Percentiles rank a stretch among this genome's conserved stretches.
Evolutionary conservation across 2,888 invertebrate species (phyloP).

Genomic region (Scaeva pyrastri): DNA sequence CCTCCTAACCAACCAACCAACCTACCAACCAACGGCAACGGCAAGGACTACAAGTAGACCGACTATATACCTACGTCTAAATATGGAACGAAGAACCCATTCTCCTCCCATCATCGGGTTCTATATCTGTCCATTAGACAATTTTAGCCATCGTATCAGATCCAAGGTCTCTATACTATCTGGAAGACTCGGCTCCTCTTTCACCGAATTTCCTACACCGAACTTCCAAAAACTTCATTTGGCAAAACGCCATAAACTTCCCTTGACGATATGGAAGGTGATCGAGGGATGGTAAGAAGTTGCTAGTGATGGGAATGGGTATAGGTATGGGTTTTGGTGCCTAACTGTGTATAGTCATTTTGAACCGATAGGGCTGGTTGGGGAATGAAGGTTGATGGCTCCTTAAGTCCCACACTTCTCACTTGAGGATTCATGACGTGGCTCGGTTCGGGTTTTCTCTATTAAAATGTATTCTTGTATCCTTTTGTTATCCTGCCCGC

Average conservation of each 20-base stretch:
- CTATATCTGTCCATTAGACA: constrained; percentile 74
- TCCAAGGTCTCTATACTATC: constrained; percentile 57
- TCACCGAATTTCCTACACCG: constrained; percentile 49
- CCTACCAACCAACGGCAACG: constrained; percentile 3
- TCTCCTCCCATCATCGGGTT: constrained; percentile 57
- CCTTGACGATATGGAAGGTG: constrained; percentile 8
- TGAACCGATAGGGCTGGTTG: constrained; percentile 25
- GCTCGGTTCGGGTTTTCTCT: constrained; percentile 65
- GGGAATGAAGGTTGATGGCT: constrained; percentile 30
- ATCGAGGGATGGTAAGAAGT: neutral
- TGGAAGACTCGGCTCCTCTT: constrained; percentile 31
- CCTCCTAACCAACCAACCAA: neutral
- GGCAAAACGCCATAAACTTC: constrained; percentile 73
- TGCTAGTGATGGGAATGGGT: neutral
- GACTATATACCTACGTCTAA: neutral
- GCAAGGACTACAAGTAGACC: neutral
- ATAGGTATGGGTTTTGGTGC: neutral
- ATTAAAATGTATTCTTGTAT: constrained; percentile 73
- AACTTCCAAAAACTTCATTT: constrained; percentile 72
- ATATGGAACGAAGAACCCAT: neutral
- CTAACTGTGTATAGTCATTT: constrained; percentile 32
- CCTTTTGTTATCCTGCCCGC: constrained; percentile 75
- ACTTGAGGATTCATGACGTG: constrained; percentile 69
- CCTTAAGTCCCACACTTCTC: constrained; percentile 64
- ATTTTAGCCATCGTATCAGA: constrained; percentile 67